Evolutionary conservation across 2,888 invertebrate genomes (phyloP), one percentile per base, ranked within the genome.

Genomic region (Tholera decimalis): DNA sequence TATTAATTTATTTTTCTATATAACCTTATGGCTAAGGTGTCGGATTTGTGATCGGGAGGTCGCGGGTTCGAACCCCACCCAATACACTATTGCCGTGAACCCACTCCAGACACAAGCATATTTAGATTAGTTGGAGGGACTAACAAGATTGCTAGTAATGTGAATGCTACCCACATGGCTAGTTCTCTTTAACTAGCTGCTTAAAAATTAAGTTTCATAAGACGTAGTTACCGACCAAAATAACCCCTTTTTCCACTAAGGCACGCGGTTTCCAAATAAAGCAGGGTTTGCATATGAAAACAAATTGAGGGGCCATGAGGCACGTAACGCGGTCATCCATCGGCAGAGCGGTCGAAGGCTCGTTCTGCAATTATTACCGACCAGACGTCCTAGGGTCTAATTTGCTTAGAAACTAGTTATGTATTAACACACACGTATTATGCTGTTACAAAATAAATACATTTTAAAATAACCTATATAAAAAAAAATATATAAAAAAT

Each of bases 251-350:
- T 46, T 33, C 24, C 13, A 30, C 2, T 26, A 46, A 30, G 44
- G n/a, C 20, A 33, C 37, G 18, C 35, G 8, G 22, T 66, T 66
- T 49, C 41, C 15, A 60, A 66, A 70, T 57, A 30, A 22, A 37
- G 11, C 50, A 51, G 11, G 18, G 39, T 22, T 20, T 73, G 47
- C 53, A 58, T 70, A 49, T 54, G 6, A 43, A 54, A 68, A 39
- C 53, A 59, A 49, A 44, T 49, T 46, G 35, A 39, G 22, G 46
- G 24, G 20, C 54, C 22, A 37, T 2, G 47, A 30, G 9, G 47
- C 71, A 71, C 58, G 69, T 71, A 68, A 71, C 41, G 53, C 59
- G 69, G 69, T 50, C 59, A 75, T 33, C 37, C 13, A 18, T 41
- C 47, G 30, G 26, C 13, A 7, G 24, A 28, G 37, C 54, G 33